Evolutionary conservation across 2,797 vertebrate species (phyloP).

Genomic region (Brachymystax lenok): DNA sequence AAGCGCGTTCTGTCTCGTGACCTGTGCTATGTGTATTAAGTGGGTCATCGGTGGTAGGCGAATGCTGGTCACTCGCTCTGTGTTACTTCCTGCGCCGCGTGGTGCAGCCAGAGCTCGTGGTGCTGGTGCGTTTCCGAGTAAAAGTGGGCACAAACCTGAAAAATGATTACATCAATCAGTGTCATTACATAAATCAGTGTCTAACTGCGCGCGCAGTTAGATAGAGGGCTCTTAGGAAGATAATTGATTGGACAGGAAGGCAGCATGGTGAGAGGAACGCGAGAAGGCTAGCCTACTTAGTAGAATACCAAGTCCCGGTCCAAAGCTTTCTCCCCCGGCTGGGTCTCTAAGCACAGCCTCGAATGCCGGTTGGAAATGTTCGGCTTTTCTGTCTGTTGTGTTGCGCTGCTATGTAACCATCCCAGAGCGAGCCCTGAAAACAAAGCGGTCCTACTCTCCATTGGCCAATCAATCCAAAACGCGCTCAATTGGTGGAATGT

Average conservation of each 20-base stretch:
- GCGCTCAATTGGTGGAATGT: constrained; percentile 24
- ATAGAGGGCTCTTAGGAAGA: constrained; percentile 73
- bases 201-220: constrained; percentile 67
- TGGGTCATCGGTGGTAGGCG: constrained; percentile 24
- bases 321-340: constrained; percentile 36
- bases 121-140: constrained; percentile 39
- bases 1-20: constrained; percentile 28
- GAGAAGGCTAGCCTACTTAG: constrained; percentile 39
- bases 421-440: constrained; percentile 14
- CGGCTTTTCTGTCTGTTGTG: constrained; percentile 34
- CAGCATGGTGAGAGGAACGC: constrained; percentile 59
- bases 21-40: constrained; percentile 11
- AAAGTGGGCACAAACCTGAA: constrained; percentile 42
- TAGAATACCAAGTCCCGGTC: constrained; percentile 19
- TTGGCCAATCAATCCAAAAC: constrained; percentile 2
- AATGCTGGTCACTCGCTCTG: constrained; percentile 40
- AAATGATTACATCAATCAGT: constrained; percentile 82
- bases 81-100: constrained; percentile 25
- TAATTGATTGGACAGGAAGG: constrained; percentile 86
- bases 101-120: constrained; percentile 6
- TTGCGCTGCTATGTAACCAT: constrained; percentile 15
- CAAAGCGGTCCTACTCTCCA: background rate
- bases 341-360: constrained; percentile 48
- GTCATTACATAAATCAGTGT: constrained; percentile 84
- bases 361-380: constrained; percentile 8